These are phyloP conservation scores for Spea multiplicata DNA, from an alignment of 2,113 vertebrate species.

Conservation along the genomic window DNA sequence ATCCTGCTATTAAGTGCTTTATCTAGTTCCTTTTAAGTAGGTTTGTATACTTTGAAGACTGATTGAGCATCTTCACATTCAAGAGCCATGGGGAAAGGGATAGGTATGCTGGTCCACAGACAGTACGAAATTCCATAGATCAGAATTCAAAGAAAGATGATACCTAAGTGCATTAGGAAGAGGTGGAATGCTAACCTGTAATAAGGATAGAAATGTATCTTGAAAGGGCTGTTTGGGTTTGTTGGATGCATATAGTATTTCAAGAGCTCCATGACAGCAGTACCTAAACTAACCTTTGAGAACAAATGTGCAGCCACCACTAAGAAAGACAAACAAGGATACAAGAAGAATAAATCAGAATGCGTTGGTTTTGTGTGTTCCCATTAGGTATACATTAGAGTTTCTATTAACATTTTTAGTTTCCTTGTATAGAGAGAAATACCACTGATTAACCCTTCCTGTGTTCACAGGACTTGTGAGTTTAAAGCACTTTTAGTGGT, in stretches of 20 bases:
- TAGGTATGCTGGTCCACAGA: background rate
- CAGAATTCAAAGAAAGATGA: slow-evolving; percentile 13
- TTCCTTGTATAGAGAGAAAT: too few relatives aligned
- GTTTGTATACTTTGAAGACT: slow-evolving; percentile 7
- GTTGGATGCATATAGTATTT: background rate
- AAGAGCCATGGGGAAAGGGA: background rate
- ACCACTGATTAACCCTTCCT: too few relatives aligned
- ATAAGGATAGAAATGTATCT: slow-evolving; percentile 6
- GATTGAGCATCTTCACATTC: slow-evolving; percentile 15
- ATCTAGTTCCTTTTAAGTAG: background rate
- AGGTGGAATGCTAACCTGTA: slow-evolving; percentile 15
- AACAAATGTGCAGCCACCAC: too few relatives aligned
- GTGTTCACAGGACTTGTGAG: too few relatives aligned
- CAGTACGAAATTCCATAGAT: slow-evolving; percentile 20
- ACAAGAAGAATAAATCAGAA: too few relatives aligned
- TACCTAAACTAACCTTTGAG: too few relatives aligned
- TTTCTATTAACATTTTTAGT: too few relatives aligned
- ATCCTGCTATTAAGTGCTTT: background rate
- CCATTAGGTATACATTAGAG: too few relatives aligned
- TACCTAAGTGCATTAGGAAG: slow-evolving; percentile 5
- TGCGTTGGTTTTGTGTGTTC: too few relatives aligned
- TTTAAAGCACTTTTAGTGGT: too few relatives aligned
- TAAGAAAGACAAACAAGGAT: too few relatives aligned
- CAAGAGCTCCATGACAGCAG: background rate
- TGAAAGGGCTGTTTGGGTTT: background rate